Evolutionary conservation across 2,797 vertebrate species (phyloP).

Genomic region (Lepilemur septentrionalis): DNA sequence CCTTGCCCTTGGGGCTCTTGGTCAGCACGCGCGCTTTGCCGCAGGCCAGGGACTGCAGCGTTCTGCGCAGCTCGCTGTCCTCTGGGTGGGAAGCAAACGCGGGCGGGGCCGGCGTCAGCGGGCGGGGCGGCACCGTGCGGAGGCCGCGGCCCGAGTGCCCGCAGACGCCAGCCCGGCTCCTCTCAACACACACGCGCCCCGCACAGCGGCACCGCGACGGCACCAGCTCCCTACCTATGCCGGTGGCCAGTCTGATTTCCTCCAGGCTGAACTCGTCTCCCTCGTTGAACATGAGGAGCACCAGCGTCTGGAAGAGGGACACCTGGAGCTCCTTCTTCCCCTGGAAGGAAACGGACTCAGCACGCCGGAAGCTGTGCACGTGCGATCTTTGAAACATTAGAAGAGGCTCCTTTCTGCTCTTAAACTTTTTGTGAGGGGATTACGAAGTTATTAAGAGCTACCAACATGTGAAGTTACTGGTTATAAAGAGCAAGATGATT

Average conservation of each 20-base stretch:
- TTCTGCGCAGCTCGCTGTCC: slow-evolving; percentile 87
- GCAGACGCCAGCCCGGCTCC: background rate
- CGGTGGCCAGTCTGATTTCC: slow-evolving; percentile 88
- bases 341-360: slow-evolving; percentile 72
- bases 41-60: slow-evolving; percentile 88
- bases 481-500: background rate
- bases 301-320: slow-evolving; percentile 89
- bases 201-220: background rate
- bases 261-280: slow-evolving; percentile 88
- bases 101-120: background rate
- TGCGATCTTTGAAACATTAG: background rate
- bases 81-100: slow-evolving; percentile 76
- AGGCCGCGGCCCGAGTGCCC: no score
- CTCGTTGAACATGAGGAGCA: slow-evolving; percentile 90
- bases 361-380: rapidly evolving
- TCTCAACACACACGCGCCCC: background rate
- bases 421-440: background rate
- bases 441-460: background rate
- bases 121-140: no score
- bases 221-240: slow-evolving; percentile 82
- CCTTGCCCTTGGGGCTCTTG: slow-evolving; percentile 88
- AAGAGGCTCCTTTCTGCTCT: background rate
- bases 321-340: slow-evolving; percentile 90
- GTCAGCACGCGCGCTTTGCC: slow-evolving; percentile 88
- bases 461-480: background rate